These are phyloP conservation scores for Telmatochromis bifrenatus DNA, from an alignment of 2,113 vertebrate species.

Conservation along the genomic window DNA sequence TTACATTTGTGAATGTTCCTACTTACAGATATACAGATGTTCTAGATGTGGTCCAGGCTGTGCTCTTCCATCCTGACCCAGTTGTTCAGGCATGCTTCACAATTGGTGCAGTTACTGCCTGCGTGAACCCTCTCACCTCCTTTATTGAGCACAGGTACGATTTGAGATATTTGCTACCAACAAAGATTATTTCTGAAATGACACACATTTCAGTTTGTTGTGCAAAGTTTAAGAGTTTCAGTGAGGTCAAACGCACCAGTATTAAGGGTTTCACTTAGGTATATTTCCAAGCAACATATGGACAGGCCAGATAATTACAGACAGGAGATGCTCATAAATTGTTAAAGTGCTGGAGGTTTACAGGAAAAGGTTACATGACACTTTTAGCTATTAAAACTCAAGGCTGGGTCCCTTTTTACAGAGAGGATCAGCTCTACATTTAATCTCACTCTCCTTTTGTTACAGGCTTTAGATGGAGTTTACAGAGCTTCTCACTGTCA, in stretches of 20 bases:
- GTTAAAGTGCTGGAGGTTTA: constrained; percentile 9
- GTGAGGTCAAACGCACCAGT: background rate
- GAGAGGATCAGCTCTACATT: constrained; percentile 53
- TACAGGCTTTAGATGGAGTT: constrained; percentile 56
- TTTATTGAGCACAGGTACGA: constrained; percentile 89
- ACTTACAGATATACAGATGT: constrained; percentile 83
- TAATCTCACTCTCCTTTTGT: constrained; percentile 62
- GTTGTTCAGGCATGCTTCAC: constrained; percentile 75
- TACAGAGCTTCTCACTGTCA: constrained; percentile 44
- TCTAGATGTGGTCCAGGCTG: constrained; percentile 87
- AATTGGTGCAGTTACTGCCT: constrained; percentile 82
- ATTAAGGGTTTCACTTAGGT: background rate
- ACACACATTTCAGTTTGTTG: background rate
- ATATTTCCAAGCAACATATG: background rate
- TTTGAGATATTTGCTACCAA: background rate
- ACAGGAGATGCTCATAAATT: constrained; percentile 7
- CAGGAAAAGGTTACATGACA: constrained; percentile 37
- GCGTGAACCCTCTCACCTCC: constrained; percentile 85
- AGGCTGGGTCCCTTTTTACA: constrained; percentile 32
- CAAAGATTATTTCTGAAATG: background rate
- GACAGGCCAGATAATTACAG: background rate
- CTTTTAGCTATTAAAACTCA: constrained; percentile 47
- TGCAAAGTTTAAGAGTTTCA: background rate
- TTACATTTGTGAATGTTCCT: background rate
- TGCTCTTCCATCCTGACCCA: constrained; percentile 86